Conservation (phyloP, 1,140 invertebrate species). For the Rhyzopertha dominica region DNA sequence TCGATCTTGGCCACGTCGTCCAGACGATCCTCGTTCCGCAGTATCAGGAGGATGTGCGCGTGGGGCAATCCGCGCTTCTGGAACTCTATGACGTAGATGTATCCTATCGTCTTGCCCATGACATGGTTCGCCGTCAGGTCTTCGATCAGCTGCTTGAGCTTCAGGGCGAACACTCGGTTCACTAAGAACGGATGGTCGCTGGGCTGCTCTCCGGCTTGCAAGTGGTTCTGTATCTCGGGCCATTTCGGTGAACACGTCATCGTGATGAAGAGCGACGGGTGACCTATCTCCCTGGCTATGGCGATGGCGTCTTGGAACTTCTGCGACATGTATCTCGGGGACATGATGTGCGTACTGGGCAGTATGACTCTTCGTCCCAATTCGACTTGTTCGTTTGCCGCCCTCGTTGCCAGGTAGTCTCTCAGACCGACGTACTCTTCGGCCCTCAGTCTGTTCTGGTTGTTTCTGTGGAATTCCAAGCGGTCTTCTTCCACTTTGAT, state of each 20-base stretch:
- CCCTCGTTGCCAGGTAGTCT: constrained; percentile 27
- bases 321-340: constrained; percentile 46
- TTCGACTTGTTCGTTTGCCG: constrained; percentile 14
- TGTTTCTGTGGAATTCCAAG: constrained; percentile 34
- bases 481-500: constrained; percentile 45
- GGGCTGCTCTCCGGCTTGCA: constrained; percentile 38
- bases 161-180: constrained; percentile 41
- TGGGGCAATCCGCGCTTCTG: constrained; percentile 47
- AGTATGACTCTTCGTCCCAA: constrained; percentile 36
- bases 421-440: constrained; percentile 41
- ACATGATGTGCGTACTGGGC: constrained; percentile 40
- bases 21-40: constrained; percentile 40
- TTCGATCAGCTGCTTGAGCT: constrained; percentile 32
- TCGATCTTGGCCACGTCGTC: constrained; percentile 50
- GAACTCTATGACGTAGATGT: no score
- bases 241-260: constrained; percentile 51
- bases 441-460: constrained; percentile 41
- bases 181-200: constrained; percentile 46
- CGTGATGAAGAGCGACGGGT: constrained; percentile 47
- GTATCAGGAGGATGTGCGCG: constrained; percentile 48
- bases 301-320: constrained; percentile 46
- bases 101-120: no score
- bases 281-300: constrained; percentile 42
- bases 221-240: constrained; percentile 39
- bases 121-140: constrained; percentile 29